Evolutionary conservation across 2,888 invertebrate genomes (phyloP).

Genomic region (Ornithoptera alexandrae): DNA sequence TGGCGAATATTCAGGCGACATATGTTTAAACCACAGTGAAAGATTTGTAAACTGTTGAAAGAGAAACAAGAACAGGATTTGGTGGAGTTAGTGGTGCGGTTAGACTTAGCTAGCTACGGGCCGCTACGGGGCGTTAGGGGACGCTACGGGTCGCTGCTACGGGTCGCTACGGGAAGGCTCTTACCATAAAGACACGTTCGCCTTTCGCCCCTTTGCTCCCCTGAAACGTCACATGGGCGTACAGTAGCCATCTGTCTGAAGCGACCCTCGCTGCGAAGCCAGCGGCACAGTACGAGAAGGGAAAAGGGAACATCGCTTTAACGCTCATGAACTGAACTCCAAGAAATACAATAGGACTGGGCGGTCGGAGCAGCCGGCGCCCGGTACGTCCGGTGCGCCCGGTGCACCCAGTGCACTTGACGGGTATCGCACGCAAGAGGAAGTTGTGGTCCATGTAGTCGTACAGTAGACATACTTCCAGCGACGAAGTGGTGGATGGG

Average conservation of each 20-base stretch:
- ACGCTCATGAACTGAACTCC: constrained; percentile 2
- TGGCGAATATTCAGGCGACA: no score
- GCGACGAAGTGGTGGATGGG: background rate
- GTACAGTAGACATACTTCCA: background rate
- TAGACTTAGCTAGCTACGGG: constrained; percentile 28
- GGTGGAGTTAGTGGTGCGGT: constrained; percentile 15
- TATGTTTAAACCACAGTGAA: no score
- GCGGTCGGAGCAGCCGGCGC: background rate
- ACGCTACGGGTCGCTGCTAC: constrained; percentile 27
- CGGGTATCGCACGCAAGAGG: no score
- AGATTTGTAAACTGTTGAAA: background rate
- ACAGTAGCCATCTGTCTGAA: constrained; percentile 47
- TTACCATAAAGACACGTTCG: constrained; percentile 87
- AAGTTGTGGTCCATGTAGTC: background rate
- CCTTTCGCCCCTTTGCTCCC: constrained; percentile 87
- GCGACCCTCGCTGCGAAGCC: constrained; percentile 40
- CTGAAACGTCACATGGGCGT: constrained; percentile 74
- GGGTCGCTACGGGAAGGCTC: constrained; percentile 43
- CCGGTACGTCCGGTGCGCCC: background rate
- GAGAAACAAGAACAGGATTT: background rate
- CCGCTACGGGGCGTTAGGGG: background rate
- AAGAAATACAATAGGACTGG: no score
- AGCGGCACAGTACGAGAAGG: constrained; percentile 19
- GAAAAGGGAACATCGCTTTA: constrained; percentile 19
- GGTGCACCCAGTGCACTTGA: no score